phyloP scores from a whole-genome alignment of 2,797 vertebrate genomes.

The Muscicapa comitata region DNA sequence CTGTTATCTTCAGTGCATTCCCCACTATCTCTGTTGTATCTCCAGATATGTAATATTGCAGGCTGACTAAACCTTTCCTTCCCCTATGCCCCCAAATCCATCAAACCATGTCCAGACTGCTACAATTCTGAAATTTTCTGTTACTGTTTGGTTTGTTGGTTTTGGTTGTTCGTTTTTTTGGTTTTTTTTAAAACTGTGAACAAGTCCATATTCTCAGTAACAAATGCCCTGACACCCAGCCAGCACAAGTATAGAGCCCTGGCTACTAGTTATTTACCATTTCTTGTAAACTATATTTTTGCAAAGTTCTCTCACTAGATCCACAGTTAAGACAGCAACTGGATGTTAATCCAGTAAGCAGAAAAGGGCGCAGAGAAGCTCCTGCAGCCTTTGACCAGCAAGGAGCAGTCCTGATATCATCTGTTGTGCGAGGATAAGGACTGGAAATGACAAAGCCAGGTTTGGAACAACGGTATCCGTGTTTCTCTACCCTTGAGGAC shows the following conservation, averaged over 20 bases:
- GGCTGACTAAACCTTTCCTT: background rate
- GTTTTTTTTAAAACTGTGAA: background rate
- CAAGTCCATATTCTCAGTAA: background rate
- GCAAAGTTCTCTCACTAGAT: background rate
- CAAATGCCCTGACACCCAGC: background rate
- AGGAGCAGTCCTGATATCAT: background rate
- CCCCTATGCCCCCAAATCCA: background rate
- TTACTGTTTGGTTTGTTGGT: background rate
- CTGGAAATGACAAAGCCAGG: slow-evolving; percentile 27
- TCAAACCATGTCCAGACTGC: background rate
- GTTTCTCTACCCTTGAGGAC: slow-evolving; percentile 61
- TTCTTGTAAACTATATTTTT: background rate
- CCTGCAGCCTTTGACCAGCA: background rate
- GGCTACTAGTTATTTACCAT: background rate
- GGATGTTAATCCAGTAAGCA: background rate
- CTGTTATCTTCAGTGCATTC: background rate
- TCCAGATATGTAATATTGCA: background rate
- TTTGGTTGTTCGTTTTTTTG: background rate
- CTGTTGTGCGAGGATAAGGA: background rate
- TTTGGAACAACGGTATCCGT: slow-evolving; percentile 44
- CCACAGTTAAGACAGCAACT: background rate
- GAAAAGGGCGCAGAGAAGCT: background rate
- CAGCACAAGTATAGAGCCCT: background rate
- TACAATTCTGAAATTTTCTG: background rate
- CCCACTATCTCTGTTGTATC: background rate